Percentiles rank a stretch among this genome's conserved stretches.
Evolutionary conservation across 2,888 invertebrate genomes (phyloP).

Genomic region (Acrocyrtus sp.): DNA sequence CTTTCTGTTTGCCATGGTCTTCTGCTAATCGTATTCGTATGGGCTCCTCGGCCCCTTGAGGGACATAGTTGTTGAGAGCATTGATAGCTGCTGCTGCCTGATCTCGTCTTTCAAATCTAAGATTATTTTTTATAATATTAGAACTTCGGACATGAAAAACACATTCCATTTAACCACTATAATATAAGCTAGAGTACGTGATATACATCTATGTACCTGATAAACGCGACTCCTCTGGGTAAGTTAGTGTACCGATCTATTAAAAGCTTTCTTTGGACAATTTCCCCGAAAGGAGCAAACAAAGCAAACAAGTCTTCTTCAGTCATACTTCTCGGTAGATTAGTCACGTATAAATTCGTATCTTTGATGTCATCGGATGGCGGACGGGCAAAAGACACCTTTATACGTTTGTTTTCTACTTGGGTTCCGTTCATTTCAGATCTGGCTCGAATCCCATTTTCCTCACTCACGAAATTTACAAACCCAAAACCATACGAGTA

Average conservation of each 20-base stretch:
- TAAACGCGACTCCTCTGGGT: constrained; percentile 92
- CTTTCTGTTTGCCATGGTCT: constrained; percentile 85
- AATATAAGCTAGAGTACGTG: no score
- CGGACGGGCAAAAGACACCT: constrained; percentile 93
- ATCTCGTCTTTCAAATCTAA: constrained; percentile 84
- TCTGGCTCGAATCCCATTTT: constrained; percentile 88
- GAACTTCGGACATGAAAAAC: no score
- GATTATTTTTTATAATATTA: no score
- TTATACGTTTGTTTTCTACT: constrained; percentile 90
- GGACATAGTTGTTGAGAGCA: constrained; percentile 80
- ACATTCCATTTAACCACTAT: no score
- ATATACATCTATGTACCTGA: constrained; percentile 76
- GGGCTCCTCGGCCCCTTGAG: constrained; percentile 85
- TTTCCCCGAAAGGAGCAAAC: constrained; percentile 88
- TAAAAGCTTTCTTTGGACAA: constrained; percentile 91
- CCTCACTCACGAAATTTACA: constrained; percentile 87
- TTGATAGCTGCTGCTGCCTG: constrained; percentile 92
- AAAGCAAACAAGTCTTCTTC: constrained; percentile 85
- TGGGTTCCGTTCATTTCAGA: constrained; percentile 87
- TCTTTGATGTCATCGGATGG: constrained; percentile 93
- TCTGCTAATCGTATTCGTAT: constrained; percentile 87
- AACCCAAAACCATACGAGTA: constrained; percentile 98
- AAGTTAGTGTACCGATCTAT: constrained; percentile 88
- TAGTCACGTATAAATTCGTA: constrained; percentile 93
- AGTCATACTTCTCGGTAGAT: constrained; percentile 74